phyloP scores from a whole-genome alignment of 2,888 invertebrate genomes.

The Lucinisca nassula region DNA sequence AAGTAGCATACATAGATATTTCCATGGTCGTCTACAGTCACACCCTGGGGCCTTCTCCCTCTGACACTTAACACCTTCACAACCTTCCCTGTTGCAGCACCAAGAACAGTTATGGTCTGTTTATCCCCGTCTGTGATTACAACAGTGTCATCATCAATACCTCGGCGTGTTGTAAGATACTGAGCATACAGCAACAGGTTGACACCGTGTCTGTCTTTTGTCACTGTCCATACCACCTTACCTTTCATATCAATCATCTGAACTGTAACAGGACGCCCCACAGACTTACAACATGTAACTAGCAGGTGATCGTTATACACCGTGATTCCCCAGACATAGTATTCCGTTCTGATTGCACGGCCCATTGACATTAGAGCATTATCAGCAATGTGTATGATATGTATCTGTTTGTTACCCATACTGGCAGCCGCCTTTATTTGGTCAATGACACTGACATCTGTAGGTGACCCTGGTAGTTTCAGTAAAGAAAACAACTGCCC shows the following conservation, averaged over 20 bases:
- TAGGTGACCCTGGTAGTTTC: background rate
- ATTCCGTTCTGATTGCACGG: background rate
- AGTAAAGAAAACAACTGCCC: background rate
- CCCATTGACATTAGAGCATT: background rate
- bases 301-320: too few relatives aligned
- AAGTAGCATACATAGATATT: background rate
- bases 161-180: background rate
- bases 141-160: background rate
- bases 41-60: background rate
- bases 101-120: background rate
- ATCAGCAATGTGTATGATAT: background rate
- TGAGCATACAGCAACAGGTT: background rate
- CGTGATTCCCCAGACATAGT: background rate
- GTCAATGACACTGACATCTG: background rate
- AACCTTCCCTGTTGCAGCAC: background rate
- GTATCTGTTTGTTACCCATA: background rate
- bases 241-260: too few relatives aligned
- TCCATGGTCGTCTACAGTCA: background rate
- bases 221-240: too few relatives aligned
- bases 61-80: background rate
- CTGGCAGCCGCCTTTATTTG: background rate
- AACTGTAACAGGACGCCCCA: background rate
- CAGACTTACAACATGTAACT: background rate
- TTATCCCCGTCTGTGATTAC: background rate
- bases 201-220: background rate